Conservation (phyloP, 2,113 vertebrate species). For the Laticauda colubrina region DNA sequence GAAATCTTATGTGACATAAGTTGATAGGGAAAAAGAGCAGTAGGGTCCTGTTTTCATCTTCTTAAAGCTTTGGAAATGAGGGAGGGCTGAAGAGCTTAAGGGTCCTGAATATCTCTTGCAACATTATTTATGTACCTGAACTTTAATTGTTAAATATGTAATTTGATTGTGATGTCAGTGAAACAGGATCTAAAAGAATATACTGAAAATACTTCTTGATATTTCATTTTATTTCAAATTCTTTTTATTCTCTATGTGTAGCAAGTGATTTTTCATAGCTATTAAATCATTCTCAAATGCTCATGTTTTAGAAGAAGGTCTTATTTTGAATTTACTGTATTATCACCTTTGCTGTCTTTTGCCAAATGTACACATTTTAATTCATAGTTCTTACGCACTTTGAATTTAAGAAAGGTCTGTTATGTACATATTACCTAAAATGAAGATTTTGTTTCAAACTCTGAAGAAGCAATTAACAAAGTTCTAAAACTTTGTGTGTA, state of each 20-base stretch:
- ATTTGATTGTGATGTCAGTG: neutral
- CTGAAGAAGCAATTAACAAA: neutral
- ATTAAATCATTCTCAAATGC: neutral
- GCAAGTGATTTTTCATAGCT: neutral
- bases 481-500: neutral
- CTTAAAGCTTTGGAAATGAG: neutral
- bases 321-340: neutral
- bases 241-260: neutral
- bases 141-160: neutral
- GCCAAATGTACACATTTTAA: neutral
- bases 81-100: neutral
- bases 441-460: neutral
- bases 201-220: neutral
- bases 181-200: neutral
- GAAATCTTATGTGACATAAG: neutral
- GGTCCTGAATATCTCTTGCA: neutral
- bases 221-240: conserved; percentile 5
- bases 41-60: neutral
- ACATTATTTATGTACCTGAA: neutral
- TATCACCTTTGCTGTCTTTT: neutral
- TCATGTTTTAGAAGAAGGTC: neutral
- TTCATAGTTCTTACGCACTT: neutral
- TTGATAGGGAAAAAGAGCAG: neutral
- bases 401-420: neutral
- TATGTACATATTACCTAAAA: neutral